A percentile compares a stretch with the other conserved stretches of the same genome.
phyloP scores from a whole-genome alignment of 2,888 invertebrate species.

The Ochropacha duplaris region DNA sequence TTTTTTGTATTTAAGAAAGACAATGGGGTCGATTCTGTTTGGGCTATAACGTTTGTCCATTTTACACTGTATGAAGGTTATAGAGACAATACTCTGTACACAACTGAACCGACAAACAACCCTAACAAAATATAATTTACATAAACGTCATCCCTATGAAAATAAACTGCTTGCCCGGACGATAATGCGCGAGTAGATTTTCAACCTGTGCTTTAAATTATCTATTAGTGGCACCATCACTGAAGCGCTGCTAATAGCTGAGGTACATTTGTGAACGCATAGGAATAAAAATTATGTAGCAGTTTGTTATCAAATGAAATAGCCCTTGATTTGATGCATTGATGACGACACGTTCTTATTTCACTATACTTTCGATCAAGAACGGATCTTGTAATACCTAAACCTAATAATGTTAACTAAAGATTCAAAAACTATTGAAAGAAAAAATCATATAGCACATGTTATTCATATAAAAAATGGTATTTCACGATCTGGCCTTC shows the following conservation, averaged over 20 bases:
- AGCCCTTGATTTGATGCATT: neutral
- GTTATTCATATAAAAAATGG: too few relatives aligned
- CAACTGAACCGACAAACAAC: neutral
- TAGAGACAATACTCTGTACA: too few relatives aligned
- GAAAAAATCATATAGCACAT: too few relatives aligned
- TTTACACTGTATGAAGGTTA: too few relatives aligned
- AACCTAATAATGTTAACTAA: too few relatives aligned
- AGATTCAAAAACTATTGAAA: too few relatives aligned
- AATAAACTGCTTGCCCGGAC: constrained; percentile 25
- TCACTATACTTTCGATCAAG: too few relatives aligned
- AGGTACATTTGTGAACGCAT: neutral
- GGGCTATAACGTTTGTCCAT: too few relatives aligned
- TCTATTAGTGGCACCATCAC: neutral
- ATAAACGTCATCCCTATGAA: constrained; percentile 6
- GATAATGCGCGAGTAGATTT: constrained; percentile 42
- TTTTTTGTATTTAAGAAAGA: too few relatives aligned
- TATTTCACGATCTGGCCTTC: too few relatives aligned
- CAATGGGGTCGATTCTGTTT: too few relatives aligned
- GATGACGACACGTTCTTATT: neutral
- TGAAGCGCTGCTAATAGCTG: neutral
- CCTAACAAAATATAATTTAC: neutral
- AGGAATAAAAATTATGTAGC: neutral
- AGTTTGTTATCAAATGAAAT: neutral
- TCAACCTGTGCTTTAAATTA: constrained; percentile 26
- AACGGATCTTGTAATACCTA: too few relatives aligned